These are phyloP conservation scores for Euura saliciscinereae DNA, from an alignment of 1,140 invertebrate species.

Conservation along the genomic window DNA sequence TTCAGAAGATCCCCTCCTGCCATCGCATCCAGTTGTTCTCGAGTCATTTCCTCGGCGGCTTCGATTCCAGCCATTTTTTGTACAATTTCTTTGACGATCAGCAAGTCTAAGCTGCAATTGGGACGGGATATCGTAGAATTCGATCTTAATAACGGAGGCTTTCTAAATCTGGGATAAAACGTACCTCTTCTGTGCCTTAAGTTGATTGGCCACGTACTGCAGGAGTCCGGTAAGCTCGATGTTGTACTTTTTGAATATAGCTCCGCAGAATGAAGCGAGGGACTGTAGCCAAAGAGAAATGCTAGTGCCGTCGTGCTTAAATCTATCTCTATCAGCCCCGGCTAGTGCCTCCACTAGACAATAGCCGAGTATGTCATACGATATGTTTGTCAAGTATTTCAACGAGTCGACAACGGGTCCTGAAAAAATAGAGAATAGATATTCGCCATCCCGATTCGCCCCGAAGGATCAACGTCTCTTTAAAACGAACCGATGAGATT, in stretches of 20 bases:
- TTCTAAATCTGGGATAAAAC: constrained; percentile 8
- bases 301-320: constrained; percentile 91
- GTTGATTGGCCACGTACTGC: constrained; percentile 96
- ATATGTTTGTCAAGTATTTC: constrained; percentile 94
- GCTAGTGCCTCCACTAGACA: constrained; percentile 94
- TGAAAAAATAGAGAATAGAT: constrained; percentile 19
- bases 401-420: constrained; percentile 96
- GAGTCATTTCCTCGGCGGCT: constrained; percentile 94
- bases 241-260: constrained; percentile 96
- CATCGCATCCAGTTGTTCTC: constrained; percentile 95
- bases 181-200: constrained; percentile 94
- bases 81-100: constrained; percentile 97
- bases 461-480: neutral
- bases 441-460: neutral
- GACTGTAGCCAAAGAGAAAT: constrained; percentile 95
- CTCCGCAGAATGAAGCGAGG: constrained; percentile 91
- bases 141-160: neutral
- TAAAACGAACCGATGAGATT: constrained; percentile 78
- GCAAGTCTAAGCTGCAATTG: constrained; percentile 82
- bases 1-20: constrained; percentile 93
- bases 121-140: neutral
- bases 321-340: constrained; percentile 72
- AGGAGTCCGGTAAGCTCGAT: constrained; percentile 94
- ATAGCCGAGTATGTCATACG: constrained; percentile 95
- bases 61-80: constrained; percentile 99